phyloP scores from a whole-genome alignment of 2,797 vertebrate genomes.

The Melanotaenia trifasciata region DNA sequence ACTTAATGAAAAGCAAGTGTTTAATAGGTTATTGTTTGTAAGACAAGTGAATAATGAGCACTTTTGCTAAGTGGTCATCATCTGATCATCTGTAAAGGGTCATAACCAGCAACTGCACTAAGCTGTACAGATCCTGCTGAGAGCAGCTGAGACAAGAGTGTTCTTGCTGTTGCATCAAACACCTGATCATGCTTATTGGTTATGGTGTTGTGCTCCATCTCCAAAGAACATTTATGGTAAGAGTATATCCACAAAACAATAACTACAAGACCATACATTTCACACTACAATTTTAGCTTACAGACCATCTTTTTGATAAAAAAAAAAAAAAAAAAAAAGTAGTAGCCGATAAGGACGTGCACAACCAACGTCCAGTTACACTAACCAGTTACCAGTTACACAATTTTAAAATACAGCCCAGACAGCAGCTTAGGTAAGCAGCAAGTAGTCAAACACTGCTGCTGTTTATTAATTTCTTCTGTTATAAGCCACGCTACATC shows the following conservation, averaged over 20 bases:
- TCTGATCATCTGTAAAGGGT: background rate
- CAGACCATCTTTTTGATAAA: background rate
- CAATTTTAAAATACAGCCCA: slow-evolving; percentile 18
- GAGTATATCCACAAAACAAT: background rate
- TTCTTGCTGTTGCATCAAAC: slow-evolving; percentile 9
- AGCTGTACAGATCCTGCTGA: slow-evolving; percentile 35
- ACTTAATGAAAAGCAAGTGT: background rate
- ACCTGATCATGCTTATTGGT: slow-evolving; percentile 10
- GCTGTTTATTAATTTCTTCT: background rate
- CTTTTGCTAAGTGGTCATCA: background rate
- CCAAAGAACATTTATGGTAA: background rate
- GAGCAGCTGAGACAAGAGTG: slow-evolving; percentile 46
- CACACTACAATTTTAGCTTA: fast-evolving
- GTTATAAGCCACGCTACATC: too few species aligned
- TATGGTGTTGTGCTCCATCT: background rate
- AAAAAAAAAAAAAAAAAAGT: too few species aligned
- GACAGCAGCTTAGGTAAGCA: background rate
- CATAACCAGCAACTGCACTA: background rate
- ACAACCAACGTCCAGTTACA: background rate
- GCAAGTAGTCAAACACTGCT: background rate
- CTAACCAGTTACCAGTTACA: slow-evolving; percentile 20
- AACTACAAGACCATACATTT: too few species aligned
- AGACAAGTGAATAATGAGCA: background rate
- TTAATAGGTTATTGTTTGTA: background rate
- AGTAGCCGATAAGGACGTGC: too few species aligned